Conservation (phyloP, 2,113 vertebrate genomes). For the Hippocampus abdominalis region DNA sequence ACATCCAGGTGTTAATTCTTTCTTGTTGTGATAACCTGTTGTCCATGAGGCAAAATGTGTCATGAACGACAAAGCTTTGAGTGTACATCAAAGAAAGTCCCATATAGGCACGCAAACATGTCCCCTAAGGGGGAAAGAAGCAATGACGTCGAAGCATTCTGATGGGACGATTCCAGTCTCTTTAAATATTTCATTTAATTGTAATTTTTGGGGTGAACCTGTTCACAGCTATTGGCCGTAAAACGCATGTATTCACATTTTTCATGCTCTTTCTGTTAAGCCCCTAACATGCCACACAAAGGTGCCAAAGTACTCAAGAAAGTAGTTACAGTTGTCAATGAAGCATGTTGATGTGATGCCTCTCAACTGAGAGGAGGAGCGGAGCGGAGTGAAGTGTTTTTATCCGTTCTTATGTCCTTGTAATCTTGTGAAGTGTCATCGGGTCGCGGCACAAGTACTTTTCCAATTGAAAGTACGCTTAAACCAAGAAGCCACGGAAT, state of each 20-base stretch:
- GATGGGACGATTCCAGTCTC: neutral
- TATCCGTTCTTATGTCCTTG: no score
- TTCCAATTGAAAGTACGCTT: no score
- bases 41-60: neutral
- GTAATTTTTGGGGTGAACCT: neutral
- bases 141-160: neutral
- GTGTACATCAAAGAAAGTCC: neutral
- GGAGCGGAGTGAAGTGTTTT: no score
- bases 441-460: no score
- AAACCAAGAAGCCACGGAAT: no score
- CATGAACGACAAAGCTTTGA: neutral
- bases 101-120: neutral
- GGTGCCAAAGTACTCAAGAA: neutral
- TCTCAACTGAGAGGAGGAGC: no score
- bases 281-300: neutral
- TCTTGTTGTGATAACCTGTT: neutral
- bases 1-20: neutral
- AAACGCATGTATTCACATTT: neutral
- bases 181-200: neutral
- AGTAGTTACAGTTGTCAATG: neutral
- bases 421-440: no score
- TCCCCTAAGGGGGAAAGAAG: neutral
- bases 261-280: neutral
- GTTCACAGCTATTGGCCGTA: neutral
- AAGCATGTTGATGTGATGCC: neutral